Base-by-base conservation (phyloP, 2,797 vertebrate genomes). In the Xiphorhynchus erythropygius region DNA sequence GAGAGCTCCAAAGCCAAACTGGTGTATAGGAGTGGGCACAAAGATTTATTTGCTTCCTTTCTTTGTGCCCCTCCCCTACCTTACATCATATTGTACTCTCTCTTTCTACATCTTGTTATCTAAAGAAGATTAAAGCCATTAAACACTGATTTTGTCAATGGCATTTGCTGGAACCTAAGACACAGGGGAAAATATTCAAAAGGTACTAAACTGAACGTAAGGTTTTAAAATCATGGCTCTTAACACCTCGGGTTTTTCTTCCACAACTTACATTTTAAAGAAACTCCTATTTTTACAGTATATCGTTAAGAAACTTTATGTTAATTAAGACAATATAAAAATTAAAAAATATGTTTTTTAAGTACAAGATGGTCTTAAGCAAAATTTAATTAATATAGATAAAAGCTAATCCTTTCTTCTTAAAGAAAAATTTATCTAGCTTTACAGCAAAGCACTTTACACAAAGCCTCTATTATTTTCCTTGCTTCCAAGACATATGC, bases 321-420 rank as follows among this genome's bases (percentile, higher is more conserved):
- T 46, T 79, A 76, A 76, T 70, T 70, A 88, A 76, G 52, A 71
- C 9, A 71, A 55, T n/a, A 64, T 22, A 78, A 87, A 95, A 91
- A 70, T 44, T 11, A 19, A 44, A 44, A 42, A 18, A 42, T 42
- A 42, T 21, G 35, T 35, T 90, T 71, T 12, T 8, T 30, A 88
- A 82, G 88, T 74, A 42, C 37, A 18, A 81, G 39, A 87, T 52
- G 7, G 30, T 75, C n/a, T 80, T 62, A 78, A 90, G 76, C 23
- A 93, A 90, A 71, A 96, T 56, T 86, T 83, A 87, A 74, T 91
- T 96, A 95, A 62, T 50, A 74, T 69, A 83, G n/a, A 91, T 91
- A 93, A 92, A 78, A 94, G 56, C 19, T 84, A 96, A 93, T 94
- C 41, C 41, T 75, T 87, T 79, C 62, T 83, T 73, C 64, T 46